Evolutionary conservation across 2,888 invertebrate species (phyloP).

Genomic region (Antheraea assamensis): DNA sequence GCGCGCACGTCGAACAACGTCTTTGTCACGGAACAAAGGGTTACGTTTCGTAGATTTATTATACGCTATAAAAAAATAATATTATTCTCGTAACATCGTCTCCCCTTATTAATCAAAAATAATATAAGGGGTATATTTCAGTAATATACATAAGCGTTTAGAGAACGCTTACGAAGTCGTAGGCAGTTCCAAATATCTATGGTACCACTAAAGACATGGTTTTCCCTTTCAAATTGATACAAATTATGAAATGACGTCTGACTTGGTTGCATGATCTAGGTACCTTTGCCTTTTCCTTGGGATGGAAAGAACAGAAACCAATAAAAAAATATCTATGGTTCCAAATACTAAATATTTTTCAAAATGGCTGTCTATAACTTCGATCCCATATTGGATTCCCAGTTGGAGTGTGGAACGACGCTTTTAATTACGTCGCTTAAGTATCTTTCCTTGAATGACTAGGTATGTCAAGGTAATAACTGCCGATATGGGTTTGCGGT

Average conservation of each 20-base stretch:
- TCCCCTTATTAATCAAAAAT: too few relatives aligned
- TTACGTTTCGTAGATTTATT: not conserved
- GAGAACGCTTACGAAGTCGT: too few relatives aligned
- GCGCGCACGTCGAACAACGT: conserved; percentile 27
- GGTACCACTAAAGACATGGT: too few relatives aligned
- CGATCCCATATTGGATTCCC: not conserved
- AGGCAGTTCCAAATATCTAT: too few relatives aligned
- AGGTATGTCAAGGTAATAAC: not conserved
- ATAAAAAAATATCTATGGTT: too few relatives aligned
- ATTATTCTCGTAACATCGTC: not conserved
- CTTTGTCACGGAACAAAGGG: conserved; percentile 7
- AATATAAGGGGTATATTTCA: too few relatives aligned
- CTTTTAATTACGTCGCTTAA: not conserved
- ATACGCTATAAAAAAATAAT: not conserved
- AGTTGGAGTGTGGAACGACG: not conserved
- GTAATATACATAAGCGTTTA: too few relatives aligned
- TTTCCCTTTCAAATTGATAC: too few relatives aligned
- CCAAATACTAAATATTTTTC: not conserved
- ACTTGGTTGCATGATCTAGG: too few relatives aligned
- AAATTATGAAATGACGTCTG: too few relatives aligned
- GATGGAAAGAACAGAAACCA: too few relatives aligned
- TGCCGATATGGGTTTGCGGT: conserved; percentile 2
- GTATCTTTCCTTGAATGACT: conserved; percentile 5
- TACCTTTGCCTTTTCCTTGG: too few relatives aligned
- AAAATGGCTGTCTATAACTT: not conserved